A percentile compares a stretch with the other conserved stretches of the same genome.
Evolutionary conservation across 2,888 invertebrate species (phyloP).

Genomic region (Itoplectis maculator): DNA sequence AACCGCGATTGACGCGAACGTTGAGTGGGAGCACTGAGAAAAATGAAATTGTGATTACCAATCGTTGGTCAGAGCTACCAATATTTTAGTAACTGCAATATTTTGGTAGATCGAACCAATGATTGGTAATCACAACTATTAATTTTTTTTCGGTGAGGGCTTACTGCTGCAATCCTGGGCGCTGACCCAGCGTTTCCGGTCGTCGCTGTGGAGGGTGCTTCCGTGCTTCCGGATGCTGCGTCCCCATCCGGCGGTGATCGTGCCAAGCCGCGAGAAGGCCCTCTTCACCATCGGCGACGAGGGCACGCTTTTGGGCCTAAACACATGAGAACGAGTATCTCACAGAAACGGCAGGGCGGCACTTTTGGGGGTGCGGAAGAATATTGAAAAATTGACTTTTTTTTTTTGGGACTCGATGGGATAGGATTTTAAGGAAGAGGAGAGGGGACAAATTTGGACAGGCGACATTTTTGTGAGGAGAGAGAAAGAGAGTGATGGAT

Average conservation of each 20-base stretch:
- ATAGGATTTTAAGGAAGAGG: slow-evolving; percentile 28
- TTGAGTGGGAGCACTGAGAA: too few relatives aligned
- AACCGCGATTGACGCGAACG: too few relatives aligned
- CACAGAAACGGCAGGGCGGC: slow-evolving; percentile 83
- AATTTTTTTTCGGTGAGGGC: too few relatives aligned
- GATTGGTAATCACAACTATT: background rate
- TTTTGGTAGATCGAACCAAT: too few relatives aligned
- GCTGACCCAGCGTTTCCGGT: slow-evolving; percentile 96
- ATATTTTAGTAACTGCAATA: too few relatives aligned
- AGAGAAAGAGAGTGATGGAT: slow-evolving; percentile 7
- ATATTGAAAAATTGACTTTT: slow-evolving; percentile 33
- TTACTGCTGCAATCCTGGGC: slow-evolving; percentile 97
- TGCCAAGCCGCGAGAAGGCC: slow-evolving; percentile 95
- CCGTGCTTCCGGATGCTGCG: slow-evolving; percentile 94
- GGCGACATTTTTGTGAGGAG: too few relatives aligned
- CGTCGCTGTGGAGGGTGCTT: slow-evolving; percentile 92
- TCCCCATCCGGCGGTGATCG: slow-evolving; percentile 96
- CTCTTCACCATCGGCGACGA: slow-evolving; percentile 97
- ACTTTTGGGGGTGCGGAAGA: slow-evolving; percentile 80
- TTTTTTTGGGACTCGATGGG: slow-evolving; percentile 14
- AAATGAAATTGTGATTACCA: too few relatives aligned
- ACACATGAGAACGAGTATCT: slow-evolving; percentile 84
- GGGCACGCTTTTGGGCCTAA: slow-evolving; percentile 95
- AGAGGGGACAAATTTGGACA: slow-evolving; percentile 21
- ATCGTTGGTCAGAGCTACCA: too few relatives aligned